phyloP scores from a whole-genome alignment of 2,113 vertebrate species.

The Plecturocebus donacophilus region DNA sequence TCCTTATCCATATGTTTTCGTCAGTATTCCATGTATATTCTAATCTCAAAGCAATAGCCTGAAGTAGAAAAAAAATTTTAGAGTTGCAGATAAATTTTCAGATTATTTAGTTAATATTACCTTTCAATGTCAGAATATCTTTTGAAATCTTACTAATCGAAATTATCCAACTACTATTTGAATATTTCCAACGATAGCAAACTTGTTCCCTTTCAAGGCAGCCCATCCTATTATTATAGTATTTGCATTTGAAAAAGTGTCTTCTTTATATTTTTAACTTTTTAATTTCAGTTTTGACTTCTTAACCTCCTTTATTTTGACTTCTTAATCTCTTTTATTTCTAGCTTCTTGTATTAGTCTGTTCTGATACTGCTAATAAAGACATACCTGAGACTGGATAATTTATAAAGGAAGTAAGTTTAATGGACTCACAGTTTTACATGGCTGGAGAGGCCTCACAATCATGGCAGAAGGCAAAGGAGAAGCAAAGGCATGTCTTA shows the following conservation, averaged over 20 bases:
- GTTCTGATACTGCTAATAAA: no score
- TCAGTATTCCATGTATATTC: not conserved
- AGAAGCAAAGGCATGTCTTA: no score
- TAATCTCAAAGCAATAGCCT: not conserved
- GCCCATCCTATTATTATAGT: not conserved
- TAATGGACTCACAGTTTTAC: no score
- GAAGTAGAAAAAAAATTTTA: not conserved
- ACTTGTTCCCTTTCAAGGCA: not conserved
- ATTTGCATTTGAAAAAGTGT: no score
- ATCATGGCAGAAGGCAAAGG: no score
- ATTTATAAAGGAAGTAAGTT: no score
- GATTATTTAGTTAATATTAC: not conserved
- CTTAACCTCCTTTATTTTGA: not conserved
- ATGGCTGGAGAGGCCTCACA: no score
- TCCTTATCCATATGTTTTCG: not conserved
- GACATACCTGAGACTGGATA: no score
- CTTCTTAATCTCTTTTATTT: not conserved
- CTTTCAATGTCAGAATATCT: not conserved
- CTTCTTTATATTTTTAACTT: not conserved
- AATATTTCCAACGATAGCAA: not conserved
- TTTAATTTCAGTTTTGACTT: not conserved
- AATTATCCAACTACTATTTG: not conserved
- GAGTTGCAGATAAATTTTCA: not conserved
- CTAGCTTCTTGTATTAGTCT: not conserved
- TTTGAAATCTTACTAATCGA: not conserved